phyloP scores from a whole-genome alignment of 2,113 vertebrate species.

The Rhea pennata region DNA sequence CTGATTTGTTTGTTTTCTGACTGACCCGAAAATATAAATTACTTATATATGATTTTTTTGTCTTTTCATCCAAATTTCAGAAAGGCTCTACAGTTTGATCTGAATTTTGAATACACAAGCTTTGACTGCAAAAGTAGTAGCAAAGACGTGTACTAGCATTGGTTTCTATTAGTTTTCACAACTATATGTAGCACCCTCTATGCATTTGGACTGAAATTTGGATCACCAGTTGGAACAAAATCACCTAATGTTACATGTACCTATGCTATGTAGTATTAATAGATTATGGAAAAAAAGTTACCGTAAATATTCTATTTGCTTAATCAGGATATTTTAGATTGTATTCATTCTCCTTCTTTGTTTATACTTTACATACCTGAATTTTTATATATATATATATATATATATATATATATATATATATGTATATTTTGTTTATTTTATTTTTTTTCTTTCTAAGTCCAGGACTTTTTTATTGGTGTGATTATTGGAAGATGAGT shows the following conservation, averaged over 20 bases:
- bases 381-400: no score
- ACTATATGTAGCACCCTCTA: not conserved
- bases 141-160: not conserved
- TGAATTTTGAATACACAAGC: not conserved
- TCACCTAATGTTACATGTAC: not conserved
- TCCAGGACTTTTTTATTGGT: not conserved
- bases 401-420: no score
- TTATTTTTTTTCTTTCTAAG: not conserved
- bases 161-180: not conserved
- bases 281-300: not conserved
- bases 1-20: not conserved
- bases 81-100: not conserved
- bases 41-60: not conserved
- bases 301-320: not conserved
- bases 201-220: not conserved
- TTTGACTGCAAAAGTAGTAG: rapidly evolving
- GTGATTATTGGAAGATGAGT: not conserved
- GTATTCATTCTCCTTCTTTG: not conserved
- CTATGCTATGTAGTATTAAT: not conserved
- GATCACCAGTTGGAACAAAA: not conserved
- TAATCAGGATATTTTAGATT: not conserved
- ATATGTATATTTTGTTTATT: not conserved
- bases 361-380: not conserved
- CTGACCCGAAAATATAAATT: not conserved
- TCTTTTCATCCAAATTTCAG: not conserved